Conservation (phyloP, 2,888 invertebrate species). For the Nomada ruficornis region DNA sequence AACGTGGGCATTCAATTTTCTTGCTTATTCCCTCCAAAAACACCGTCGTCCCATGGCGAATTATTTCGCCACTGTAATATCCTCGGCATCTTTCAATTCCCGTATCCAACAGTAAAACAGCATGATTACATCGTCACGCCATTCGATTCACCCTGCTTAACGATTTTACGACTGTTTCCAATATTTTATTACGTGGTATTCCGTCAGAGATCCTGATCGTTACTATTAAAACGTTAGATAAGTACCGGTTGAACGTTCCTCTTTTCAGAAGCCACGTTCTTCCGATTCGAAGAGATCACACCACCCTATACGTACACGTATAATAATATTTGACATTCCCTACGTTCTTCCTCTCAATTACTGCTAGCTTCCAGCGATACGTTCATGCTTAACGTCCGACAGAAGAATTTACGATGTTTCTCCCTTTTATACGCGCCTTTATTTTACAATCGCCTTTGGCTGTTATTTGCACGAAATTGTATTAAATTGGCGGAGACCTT, state of each 20-base stretch:
- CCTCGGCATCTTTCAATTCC: not conserved
- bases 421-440: not conserved
- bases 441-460: not conserved
- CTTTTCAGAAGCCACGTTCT: not conserved
- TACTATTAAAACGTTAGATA: slow-evolving; percentile 19
- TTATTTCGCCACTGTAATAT: not conserved
- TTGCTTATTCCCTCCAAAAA: no score
- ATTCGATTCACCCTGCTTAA: slow-evolving; percentile 24
- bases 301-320: not conserved
- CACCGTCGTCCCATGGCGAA: no score
- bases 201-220: not conserved
- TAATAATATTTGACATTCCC: slow-evolving; percentile 30
- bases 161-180: slow-evolving; percentile 38
- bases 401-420: slow-evolving; percentile 47
- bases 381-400: slow-evolving; percentile 41
- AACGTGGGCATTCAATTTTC: no score
- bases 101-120: not conserved
- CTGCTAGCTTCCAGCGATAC: slow-evolving; percentile 13
- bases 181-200: slow-evolving; percentile 10
- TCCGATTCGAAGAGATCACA: slow-evolving; percentile 6
- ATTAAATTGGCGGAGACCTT: slow-evolving; percentile 27
- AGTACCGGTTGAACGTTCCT: not conserved
- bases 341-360: slow-evolving; percentile 23
- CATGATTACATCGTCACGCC: not conserved
- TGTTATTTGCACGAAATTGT: slow-evolving; percentile 25